Evolutionary conservation across 1,140 invertebrate species (phyloP).

Genomic region (Maniola jurtina): DNA sequence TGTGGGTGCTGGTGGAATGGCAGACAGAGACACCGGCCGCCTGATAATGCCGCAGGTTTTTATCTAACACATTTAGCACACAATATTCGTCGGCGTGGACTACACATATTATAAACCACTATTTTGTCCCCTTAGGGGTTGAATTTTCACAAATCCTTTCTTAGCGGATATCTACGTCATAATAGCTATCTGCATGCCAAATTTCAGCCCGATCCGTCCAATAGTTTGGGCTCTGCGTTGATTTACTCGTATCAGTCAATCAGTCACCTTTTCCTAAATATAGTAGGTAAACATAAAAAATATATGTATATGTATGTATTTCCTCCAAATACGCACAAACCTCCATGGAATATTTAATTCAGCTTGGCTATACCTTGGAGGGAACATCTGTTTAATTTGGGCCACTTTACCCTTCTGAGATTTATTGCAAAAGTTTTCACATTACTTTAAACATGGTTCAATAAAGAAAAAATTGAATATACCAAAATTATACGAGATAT

Average conservation of each 20-base stretch:
- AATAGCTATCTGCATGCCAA: too few species aligned
- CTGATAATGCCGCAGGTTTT: slow-evolving; percentile 57
- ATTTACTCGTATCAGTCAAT: too few species aligned
- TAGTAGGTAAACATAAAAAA: background rate
- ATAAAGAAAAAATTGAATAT: background rate
- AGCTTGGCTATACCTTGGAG: background rate
- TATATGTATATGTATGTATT: background rate
- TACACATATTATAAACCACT: too few species aligned
- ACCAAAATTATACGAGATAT: too few species aligned
- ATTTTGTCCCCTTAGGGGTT: too few species aligned
- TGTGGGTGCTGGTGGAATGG: slow-evolving; percentile 75
- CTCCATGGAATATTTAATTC: slow-evolving; percentile 2
- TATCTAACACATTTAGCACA: background rate
- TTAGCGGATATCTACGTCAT: too few species aligned
- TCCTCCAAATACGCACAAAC: background rate
- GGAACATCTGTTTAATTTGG: slow-evolving; percentile 9
- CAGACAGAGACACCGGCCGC: slow-evolving; percentile 69
- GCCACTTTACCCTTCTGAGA: background rate
- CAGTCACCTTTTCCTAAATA: too few species aligned
- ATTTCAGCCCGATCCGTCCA: too few species aligned
- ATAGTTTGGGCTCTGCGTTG: too few species aligned
- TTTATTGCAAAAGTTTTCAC: slow-evolving; percentile 25
- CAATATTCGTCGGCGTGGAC: too few species aligned
- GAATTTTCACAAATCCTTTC: too few species aligned
- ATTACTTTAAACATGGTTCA: background rate